A percentile compares a stretch with the other conserved stretches of the same genome.
Conservation (phyloP, 2,888 invertebrate species). For the Lasioglossum lativentre region DNA sequence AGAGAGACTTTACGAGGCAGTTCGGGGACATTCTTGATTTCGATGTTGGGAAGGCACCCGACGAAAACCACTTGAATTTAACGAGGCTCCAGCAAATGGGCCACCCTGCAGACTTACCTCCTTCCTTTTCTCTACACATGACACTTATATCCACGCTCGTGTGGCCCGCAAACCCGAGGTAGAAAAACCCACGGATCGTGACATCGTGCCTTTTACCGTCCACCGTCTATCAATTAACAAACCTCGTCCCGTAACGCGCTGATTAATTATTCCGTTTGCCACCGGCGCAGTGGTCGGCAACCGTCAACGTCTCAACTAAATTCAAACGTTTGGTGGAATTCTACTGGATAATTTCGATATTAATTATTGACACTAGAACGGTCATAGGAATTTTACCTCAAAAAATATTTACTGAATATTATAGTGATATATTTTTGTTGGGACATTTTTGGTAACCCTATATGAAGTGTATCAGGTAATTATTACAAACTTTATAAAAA, state of each 20-base stretch:
- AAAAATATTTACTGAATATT: too few species aligned
- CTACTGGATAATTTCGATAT: background rate
- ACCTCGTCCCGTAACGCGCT: background rate
- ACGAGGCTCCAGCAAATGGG: constrained; percentile 78
- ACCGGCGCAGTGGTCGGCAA: background rate
- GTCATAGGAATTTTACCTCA: background rate
- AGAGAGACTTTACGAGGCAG: constrained; percentile 78
- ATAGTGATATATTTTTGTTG: too few species aligned
- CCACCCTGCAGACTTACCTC: constrained; percentile 75
- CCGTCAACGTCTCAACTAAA: background rate
- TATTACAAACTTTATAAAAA: too few species aligned
- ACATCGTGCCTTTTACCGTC: constrained; percentile 43
- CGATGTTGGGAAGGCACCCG: constrained; percentile 75
- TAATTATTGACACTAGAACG: too few species aligned
- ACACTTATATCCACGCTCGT: constrained; percentile 56
- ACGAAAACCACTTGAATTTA: constrained; percentile 81
- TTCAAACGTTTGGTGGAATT: background rate
- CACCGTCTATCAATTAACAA: constrained; percentile 43
- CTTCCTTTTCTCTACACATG: constrained; percentile 61
- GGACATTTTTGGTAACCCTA: too few species aligned
- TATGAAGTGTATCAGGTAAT: too few species aligned
- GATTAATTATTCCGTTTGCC: constrained; percentile 21
- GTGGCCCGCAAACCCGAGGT: constrained; percentile 58
- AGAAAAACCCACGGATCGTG: constrained; percentile 51
- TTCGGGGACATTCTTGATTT: constrained; percentile 82